Evolutionary conservation across 2,888 invertebrate species (phyloP).

Genomic region (Octonoba sinensis): DNA sequence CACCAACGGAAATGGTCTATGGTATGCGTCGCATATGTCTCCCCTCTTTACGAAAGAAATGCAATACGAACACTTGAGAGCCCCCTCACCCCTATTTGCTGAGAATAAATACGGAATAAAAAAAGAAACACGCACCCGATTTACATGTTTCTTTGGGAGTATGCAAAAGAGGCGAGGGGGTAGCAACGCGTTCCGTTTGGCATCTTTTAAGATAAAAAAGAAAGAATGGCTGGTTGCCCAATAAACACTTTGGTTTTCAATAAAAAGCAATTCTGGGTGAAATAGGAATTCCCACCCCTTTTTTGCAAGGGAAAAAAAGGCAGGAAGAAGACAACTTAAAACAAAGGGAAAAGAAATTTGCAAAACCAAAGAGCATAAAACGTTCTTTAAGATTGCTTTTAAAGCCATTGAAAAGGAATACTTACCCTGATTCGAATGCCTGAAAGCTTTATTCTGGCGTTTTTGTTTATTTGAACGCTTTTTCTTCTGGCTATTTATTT

Average conservation of each 20-base stretch:
- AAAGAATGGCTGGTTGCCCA: slow-evolving; percentile 61
- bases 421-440: slow-evolving; percentile 55
- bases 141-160: slow-evolving; percentile 39
- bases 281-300: slow-evolving; percentile 48
- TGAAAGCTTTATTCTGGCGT: slow-evolving; percentile 48
- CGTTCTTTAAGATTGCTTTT: slow-evolving; percentile 63
- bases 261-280: slow-evolving; percentile 63
- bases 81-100: slow-evolving; percentile 6
- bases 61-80: slow-evolving; percentile 61
- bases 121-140: slow-evolving; percentile 35
- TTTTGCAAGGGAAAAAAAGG: slow-evolving; percentile 13
- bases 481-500: slow-evolving; percentile 54
- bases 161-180: slow-evolving; percentile 1
- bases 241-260: slow-evolving; percentile 64
- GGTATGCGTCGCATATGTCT: slow-evolving; percentile 34
- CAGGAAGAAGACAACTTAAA: slow-evolving; percentile 6
- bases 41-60: slow-evolving; percentile 48
- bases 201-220: slow-evolving; percentile 19
- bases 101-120: slow-evolving; percentile 28
- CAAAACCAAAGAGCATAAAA: slow-evolving; percentile 60
- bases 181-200: neutral
- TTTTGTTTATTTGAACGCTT: slow-evolving; percentile 37
- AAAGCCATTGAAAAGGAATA: slow-evolving; percentile 55
- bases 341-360: slow-evolving; percentile 22
- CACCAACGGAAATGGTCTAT: slow-evolving; percentile 30